Conservation (phyloP, 1,140 invertebrate genomes). For the Coelopa frigida region DNA sequence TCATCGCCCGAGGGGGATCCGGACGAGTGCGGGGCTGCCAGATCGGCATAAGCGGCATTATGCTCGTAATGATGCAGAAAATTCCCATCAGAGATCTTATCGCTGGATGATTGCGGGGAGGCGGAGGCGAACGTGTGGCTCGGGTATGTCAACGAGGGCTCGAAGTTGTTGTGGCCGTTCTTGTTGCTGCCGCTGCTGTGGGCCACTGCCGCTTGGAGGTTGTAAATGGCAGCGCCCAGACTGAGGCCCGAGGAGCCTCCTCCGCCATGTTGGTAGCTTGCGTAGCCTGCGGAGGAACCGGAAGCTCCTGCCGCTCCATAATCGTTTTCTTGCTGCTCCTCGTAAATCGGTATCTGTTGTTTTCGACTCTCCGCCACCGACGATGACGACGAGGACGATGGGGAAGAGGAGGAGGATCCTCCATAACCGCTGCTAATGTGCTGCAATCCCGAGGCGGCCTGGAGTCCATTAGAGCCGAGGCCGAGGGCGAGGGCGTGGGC, state of each 20-base stretch:
- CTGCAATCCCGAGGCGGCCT: constrained; percentile 36
- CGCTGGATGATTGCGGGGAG: constrained; percentile 21
- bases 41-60: constrained; percentile 23
- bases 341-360: constrained; percentile 41
- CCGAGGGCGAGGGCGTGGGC: no score
- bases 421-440: constrained; percentile 36
- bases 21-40: constrained; percentile 7
- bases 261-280: constrained; percentile 15
- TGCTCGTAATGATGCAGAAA: constrained; percentile 35
- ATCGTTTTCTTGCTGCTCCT: constrained; percentile 39
- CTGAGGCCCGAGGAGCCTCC: no score
- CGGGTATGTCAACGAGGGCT: constrained; percentile 1
- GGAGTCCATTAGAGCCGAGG: constrained; percentile 40
- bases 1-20: no score
- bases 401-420: no score
- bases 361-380: constrained; percentile 11
- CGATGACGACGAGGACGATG: constrained; percentile 14
- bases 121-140: constrained; percentile 6
- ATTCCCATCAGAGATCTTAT: constrained; percentile 38
- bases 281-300: constrained; percentile 4
- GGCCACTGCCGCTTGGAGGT: constrained; percentile 23
- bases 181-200: constrained; percentile 9
- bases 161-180: constrained; percentile 16
- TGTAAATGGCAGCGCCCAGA: constrained; percentile 28
- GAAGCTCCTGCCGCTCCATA: constrained; percentile 11